Evolutionary conservation across 1,140 invertebrate genomes (phyloP), one percentile per base, ranked within the genome.

Genomic region (Drosophila nasuta): DNA sequence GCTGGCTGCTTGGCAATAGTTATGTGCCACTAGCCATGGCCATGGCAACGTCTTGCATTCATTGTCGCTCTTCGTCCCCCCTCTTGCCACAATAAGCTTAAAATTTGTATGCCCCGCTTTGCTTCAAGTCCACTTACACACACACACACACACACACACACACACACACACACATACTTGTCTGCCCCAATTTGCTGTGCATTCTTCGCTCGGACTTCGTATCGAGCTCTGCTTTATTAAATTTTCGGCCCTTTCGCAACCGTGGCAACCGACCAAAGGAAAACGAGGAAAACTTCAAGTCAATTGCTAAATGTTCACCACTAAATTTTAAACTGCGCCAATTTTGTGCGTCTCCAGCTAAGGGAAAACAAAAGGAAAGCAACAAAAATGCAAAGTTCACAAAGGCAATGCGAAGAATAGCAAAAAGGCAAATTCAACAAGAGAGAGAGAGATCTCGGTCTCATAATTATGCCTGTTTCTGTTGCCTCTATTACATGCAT

Each of bases 391-490:
- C 49, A 52, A 58, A 20, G 30, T 30, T 25, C 17, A 49, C 10
- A n/a, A 57, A 57, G 48, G 15, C 20, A 25, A 0, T 25, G 20
- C 20, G 3, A 25, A 25, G 3, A 25, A 25, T 25, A 25, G 20
- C 20, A 13, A 48, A 57, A 43, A 52, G 79, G 57, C 38, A 76
- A 45, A 64, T 51, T 56, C 79, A 65, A 60, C 52, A 64, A 54
- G 33, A 75, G 64, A 25, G 20, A 25, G 20, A 20, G 20, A 17
- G 17, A 3, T 20, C 63, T 68, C 76, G 48, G 49, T 38, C 65
- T 81, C 85, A 89, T 87, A 83, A 87, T 80, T 83, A 83, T 64
- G 67, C 85, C 88, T 83, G 83, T 88, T 83, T 82, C 77, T 75
- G 54, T 67, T 88, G 77, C 66, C 82, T 78, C 79, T 77, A 79